Evolutionary conservation across 2,113 vertebrate species (phyloP).

Genomic region (Amblyornis subalaris): DNA sequence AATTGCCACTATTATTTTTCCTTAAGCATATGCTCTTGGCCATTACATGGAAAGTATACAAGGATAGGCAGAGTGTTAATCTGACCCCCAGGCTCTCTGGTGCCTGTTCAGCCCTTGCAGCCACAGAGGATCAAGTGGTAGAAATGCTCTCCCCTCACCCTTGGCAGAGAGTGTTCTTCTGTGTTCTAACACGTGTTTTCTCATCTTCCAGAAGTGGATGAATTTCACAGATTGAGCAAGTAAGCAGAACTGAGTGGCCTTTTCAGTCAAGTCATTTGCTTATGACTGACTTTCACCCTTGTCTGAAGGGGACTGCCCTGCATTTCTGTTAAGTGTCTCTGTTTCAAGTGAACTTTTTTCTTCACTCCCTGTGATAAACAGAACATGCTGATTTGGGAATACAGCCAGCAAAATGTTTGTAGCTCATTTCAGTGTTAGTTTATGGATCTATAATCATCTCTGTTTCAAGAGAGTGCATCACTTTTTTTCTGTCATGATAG

Average conservation of each 20-base stretch:
- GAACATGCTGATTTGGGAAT: not conserved
- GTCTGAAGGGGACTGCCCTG: constrained; percentile 4
- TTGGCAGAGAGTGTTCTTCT: not conserved
- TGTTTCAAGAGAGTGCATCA: not conserved
- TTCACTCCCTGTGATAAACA: not conserved
- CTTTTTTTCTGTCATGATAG: not conserved
- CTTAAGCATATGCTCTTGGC: not conserved
- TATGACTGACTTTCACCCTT: not conserved
- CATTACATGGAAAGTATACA: not conserved
- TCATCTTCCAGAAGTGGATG: not conserved
- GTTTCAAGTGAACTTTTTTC: constrained; percentile 19
- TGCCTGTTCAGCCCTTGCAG: constrained; percentile 11
- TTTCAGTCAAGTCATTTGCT: not conserved
- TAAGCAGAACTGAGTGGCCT: not conserved
- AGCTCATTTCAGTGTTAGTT: not conserved
- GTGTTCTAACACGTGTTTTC: not conserved
- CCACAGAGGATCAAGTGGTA: not conserved
- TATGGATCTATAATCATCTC: not conserved
- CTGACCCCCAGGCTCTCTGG: not conserved
- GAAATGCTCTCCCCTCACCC: not conserved
- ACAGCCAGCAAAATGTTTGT: constrained; percentile 9
- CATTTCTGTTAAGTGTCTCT: constrained; percentile 9
- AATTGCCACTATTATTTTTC: not conserved
- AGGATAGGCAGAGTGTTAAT: not conserved
- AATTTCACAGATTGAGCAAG: constrained; percentile 13